Evolutionary conservation across 37 sponge, comb jelly and placozoan genomes (phyloP), one percentile per base, ranked within the genome.

Genomic region (Haliclona indistincta): DNA sequence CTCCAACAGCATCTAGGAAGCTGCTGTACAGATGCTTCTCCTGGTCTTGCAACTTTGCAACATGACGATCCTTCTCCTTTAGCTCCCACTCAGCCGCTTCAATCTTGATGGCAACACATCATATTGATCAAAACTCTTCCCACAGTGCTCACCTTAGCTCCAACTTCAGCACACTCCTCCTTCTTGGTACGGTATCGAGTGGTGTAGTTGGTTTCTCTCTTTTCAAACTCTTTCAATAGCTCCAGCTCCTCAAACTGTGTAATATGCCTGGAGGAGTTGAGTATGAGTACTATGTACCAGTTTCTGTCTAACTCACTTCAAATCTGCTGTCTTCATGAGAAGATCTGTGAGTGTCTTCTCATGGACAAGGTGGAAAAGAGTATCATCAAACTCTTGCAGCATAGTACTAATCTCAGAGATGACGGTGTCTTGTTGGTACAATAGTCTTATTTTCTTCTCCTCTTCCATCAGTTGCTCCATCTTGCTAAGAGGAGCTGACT

Each of bases 171-270:
- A 45, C 81, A 86, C 66, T 98, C 99, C 23, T 77, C 35, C 55
- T 87, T 81, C 77, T 90, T 95, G 41, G 73, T 76, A 54, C 53
- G 67, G 73, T 96, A 85, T 5, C 84, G 71, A 1, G 74, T 76
- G 38, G 91, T 89, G 63, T 92, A 89, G 43, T 60, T 75, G 37
- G 75, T 84, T 67, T 95, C 99, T 30, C 91, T 82, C 77, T 95
- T 98, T 78, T 95, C 99, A 85, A 98, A 98, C 61, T 98, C 99
- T 66, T 95, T 98, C 77, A 98, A 75, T 35, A 95, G 86, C 54
- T 78, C 72, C 60, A 95, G 80, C 82, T 98, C 99, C 55, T 98
- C 89, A 74, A 92, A 98, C 62, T 84, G 76, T 6, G 84, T 89
- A 62, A 98, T 84, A 56, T 96, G 91, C 40, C 81, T 81, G 65